These are phyloP conservation scores for Oscheius sp. DNA, from an alignment of 2,888 invertebrate genomes.

Conservation along the genomic window DNA sequence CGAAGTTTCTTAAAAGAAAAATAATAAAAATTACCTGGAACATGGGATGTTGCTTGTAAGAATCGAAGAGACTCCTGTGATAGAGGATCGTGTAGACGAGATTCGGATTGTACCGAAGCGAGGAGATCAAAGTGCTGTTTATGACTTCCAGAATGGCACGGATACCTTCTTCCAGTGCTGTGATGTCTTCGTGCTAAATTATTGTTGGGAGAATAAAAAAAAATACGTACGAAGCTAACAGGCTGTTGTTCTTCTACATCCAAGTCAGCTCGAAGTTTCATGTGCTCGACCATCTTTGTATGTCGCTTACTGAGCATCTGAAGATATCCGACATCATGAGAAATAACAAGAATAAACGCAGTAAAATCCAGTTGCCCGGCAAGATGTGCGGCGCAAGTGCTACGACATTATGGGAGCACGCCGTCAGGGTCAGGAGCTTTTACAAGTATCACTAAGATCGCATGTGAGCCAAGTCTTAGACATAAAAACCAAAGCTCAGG, in stretches of 20 bases:
- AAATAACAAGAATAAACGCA: neutral
- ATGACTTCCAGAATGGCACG: slow-evolving; percentile 96
- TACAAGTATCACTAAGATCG: no score
- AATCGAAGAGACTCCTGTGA: slow-evolving; percentile 88
- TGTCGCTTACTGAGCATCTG: slow-evolving; percentile 80
- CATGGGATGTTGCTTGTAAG: slow-evolving; percentile 86
- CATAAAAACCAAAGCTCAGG: no score
- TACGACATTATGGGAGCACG: no score
- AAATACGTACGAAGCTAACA: slow-evolving; percentile 47
- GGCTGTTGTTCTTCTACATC: slow-evolving; percentile 42
- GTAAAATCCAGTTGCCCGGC: no score
- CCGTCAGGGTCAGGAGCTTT: no score
- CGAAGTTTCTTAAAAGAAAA: neutral
- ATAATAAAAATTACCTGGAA: slow-evolving; percentile 79
- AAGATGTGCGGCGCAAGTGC: no score
- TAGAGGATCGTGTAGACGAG: slow-evolving; percentile 94
- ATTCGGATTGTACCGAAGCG: slow-evolving; percentile 83
- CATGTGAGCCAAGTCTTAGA: no score
- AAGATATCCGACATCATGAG: slow-evolving; percentile 6
- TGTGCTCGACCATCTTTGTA: slow-evolving; percentile 71
- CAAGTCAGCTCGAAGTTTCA: slow-evolving; percentile 50
- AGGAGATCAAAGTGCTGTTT: slow-evolving; percentile 85
- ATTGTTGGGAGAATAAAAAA: neutral
- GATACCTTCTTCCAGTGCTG: slow-evolving; percentile 92
- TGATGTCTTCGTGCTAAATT: slow-evolving; percentile 84